Evolutionary conservation across 2,888 invertebrate genomes (phyloP).

Genomic region (Leucozona laternaria): DNA sequence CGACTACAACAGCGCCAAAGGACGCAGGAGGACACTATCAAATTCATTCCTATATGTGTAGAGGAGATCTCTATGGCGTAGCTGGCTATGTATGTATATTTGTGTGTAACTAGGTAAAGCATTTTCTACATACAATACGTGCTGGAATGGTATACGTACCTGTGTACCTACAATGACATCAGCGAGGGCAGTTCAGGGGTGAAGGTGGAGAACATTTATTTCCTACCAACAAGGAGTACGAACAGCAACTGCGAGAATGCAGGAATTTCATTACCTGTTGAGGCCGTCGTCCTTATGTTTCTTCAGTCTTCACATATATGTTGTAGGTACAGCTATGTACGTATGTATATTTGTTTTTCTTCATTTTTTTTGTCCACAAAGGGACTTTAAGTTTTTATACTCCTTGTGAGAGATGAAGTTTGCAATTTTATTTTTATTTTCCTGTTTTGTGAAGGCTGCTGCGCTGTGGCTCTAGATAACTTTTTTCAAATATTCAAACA

Average conservation of each 20-base stretch:
- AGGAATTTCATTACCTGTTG: conserved; percentile 73
- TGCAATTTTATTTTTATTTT: conserved; percentile 23
- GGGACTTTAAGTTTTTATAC: neutral
- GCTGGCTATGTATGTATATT: too few species aligned
- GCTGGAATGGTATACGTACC: neutral
- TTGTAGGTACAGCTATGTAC: too few species aligned
- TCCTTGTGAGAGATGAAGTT: conserved; percentile 9
- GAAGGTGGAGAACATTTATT: conserved; percentile 48
- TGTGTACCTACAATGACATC: neutral
- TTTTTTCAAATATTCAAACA: conserved; percentile 44
- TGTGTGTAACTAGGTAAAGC: neutral
- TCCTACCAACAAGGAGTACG: neutral
- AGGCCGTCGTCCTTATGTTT: conserved; percentile 61
- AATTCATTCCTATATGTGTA: conserved; percentile 3
- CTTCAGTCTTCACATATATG: too few species aligned
- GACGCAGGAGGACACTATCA: conserved; percentile 26
- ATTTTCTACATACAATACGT: conserved; percentile 14
- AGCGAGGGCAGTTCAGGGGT: conserved; percentile 49
- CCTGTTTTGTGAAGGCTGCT: conserved; percentile 10
- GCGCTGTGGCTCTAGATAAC: conserved; percentile 8
- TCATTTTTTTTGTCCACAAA: conserved; percentile 14
- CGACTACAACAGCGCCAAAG: neutral
- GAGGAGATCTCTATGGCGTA: conserved; percentile 3
- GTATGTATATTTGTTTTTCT: too few species aligned
- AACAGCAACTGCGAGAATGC: conserved; percentile 11